Evolutionary conservation across 2,113 vertebrate species (phyloP).

Genomic region (Columba janthina): DNA sequence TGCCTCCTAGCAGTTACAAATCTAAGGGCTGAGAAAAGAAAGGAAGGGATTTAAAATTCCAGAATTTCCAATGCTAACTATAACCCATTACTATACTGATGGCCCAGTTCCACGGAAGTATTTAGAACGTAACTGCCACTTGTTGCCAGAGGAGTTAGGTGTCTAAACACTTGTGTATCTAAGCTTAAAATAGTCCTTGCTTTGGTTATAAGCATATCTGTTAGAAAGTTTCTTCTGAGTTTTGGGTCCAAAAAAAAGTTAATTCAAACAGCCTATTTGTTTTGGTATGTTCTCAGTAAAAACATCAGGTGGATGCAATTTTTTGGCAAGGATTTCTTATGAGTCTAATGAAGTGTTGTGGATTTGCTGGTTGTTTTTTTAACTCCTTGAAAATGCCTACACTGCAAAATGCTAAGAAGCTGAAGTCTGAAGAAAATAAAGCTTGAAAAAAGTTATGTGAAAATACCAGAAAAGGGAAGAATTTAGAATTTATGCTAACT

Average conservation of each 20-base stretch:
- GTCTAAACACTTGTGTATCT: constrained; percentile 38
- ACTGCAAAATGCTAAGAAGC: background rate
- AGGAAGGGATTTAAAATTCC: background rate
- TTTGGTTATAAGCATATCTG: background rate
- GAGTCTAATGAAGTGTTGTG: background rate
- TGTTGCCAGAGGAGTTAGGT: constrained; percentile 48
- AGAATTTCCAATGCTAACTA: constrained; percentile 38
- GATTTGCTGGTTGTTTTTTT: background rate
- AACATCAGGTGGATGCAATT: background rate
- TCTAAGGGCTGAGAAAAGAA: background rate
- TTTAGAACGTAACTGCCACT: constrained; percentile 31
- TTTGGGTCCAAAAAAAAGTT: background rate
- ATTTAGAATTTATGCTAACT: background rate
- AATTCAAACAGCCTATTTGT: background rate
- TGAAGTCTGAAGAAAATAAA: background rate
- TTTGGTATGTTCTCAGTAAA: background rate
- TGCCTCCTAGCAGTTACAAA: background rate
- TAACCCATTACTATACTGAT: constrained; percentile 29
- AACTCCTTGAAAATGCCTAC: background rate
- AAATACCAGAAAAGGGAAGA: background rate
- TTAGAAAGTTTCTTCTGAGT: background rate
- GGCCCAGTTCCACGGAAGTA: constrained; percentile 28
- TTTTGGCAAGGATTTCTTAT: background rate
- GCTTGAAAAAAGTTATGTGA: background rate
- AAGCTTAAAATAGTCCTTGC: background rate